These are phyloP conservation scores for Orthonyx spaldingii DNA, from an alignment of 2,113 vertebrate genomes.

Conservation along the genomic window DNA sequence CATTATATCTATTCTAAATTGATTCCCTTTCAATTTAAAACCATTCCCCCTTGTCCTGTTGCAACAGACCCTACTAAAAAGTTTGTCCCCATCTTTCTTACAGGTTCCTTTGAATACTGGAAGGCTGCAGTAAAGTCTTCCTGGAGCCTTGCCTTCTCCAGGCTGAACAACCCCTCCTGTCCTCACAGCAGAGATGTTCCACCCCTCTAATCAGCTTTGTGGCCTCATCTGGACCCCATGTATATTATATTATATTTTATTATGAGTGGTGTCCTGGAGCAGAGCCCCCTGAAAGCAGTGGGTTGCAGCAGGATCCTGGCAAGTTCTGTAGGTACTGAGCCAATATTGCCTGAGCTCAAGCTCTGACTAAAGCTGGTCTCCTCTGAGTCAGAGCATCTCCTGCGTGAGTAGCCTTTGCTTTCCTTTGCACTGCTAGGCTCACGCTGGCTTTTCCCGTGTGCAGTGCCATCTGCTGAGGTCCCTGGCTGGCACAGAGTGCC, in stretches of 20 bases:
- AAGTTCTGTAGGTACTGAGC: neutral
- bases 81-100: neutral
- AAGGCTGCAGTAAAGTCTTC: neutral
- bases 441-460: neutral
- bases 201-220: neutral
- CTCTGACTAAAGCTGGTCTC: neutral
- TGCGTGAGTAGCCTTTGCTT: neutral
- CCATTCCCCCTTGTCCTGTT: neutral
- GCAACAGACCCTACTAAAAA: neutral
- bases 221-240: neutral
- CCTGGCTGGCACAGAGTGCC: neutral
- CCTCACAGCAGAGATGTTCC: neutral
- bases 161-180: neutral
- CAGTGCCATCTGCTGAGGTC: neutral
- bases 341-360: neutral
- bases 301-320: neutral
- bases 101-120: neutral
- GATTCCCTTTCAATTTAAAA: neutral
- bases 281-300: neutral
- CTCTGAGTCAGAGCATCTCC: neutral
- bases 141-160: neutral
- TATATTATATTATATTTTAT: neutral
- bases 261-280: neutral
- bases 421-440: neutral
- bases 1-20: neutral